Evolutionary conservation across 2,888 invertebrate genomes (phyloP).

Genomic region (Himalopsyche tibetana): DNA sequence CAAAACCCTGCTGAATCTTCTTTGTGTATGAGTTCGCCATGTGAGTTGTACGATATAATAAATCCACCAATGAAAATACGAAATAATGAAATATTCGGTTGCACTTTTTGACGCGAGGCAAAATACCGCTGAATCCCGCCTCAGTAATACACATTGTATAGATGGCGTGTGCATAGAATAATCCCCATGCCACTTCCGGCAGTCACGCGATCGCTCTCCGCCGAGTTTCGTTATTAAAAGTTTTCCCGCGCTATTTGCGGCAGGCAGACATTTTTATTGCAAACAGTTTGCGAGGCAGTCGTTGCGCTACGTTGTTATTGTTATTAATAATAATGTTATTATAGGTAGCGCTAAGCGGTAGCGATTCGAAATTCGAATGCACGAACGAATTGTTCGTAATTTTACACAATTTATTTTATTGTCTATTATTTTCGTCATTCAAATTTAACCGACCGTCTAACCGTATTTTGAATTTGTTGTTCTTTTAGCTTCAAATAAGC

Average conservation of each 20-base stretch:
- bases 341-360: too few species aligned
- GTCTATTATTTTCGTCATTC: too few species aligned
- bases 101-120: background rate
- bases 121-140: background rate
- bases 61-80: too few species aligned
- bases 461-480: too few species aligned
- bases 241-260: slow-evolving; percentile 37
- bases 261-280: slow-evolving; percentile 39
- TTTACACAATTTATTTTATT: too few species aligned
- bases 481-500: too few species aligned
- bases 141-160: background rate
- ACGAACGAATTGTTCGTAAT: too few species aligned
- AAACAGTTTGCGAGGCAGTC: background rate
- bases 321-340: slow-evolving; percentile 14
- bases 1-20: too few species aligned
- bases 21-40: too few species aligned
- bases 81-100: background rate
- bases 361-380: too few species aligned
- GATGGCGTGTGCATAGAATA: slow-evolving; percentile 15
- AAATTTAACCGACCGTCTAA: too few species aligned
- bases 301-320: background rate
- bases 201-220: slow-evolving; percentile 3
- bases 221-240: slow-evolving; percentile 35
- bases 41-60: too few species aligned
- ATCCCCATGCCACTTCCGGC: slow-evolving; percentile 21